These are phyloP conservation scores for Linnaemya vulpina DNA, from an alignment of 2,888 invertebrate genomes.

Conservation along the genomic window DNA sequence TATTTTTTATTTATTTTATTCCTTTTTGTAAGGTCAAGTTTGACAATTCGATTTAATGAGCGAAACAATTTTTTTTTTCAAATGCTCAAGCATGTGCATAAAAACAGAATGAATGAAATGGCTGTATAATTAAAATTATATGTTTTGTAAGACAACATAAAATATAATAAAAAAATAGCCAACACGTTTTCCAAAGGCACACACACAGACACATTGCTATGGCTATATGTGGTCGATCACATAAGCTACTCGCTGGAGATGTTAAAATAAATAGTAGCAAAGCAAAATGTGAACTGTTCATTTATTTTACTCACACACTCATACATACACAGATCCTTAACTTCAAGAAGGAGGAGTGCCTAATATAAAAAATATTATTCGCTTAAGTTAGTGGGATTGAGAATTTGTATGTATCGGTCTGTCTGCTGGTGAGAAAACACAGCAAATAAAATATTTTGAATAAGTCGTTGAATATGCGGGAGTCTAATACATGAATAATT, in stretches of 20 bases:
- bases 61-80: conserved; percentile 38
- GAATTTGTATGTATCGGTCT: not conserved
- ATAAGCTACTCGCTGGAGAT: not conserved
- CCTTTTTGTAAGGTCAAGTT: conserved; percentile 60
- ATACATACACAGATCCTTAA: not conserved
- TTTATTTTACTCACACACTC: not conserved
- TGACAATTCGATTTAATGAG: conserved; percentile 58
- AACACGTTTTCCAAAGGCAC: conserved; percentile 62
- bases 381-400: not conserved
- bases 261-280: conserved; percentile 7
- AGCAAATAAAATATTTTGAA: conserved; percentile 18
- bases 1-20: not conserved
- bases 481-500: conserved; percentile 54
- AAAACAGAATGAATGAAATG: conserved; percentile 21
- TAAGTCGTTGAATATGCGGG: conserved; percentile 15
- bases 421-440: conserved; percentile 25
- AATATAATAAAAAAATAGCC: conserved; percentile 55
- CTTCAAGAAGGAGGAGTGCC: conserved; percentile 53
- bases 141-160: conserved; percentile 16
- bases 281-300: conserved; percentile 42
- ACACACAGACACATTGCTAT: conserved; percentile 20
- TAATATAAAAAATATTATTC: conserved; percentile 1
- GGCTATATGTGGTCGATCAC: no score
- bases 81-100: not conserved
- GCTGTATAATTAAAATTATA: conserved; percentile 43